A percentile compares a stretch with the other conserved stretches of the same genome.
phyloP scores from a whole-genome alignment of 2,888 invertebrate species.

The Ormia ochracea region DNA sequence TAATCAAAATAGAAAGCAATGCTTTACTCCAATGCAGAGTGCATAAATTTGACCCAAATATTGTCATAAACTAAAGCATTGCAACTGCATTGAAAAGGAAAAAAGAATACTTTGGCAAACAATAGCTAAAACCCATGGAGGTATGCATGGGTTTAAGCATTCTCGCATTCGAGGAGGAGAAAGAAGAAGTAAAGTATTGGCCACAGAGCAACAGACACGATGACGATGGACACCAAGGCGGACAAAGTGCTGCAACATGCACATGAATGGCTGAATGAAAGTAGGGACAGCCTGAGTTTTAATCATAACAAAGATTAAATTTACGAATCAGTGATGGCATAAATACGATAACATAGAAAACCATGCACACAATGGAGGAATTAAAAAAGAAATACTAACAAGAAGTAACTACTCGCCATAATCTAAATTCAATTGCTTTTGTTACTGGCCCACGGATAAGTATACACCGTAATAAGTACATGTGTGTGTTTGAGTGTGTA shows the following conservation, averaged over 20 bases:
- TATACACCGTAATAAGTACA: neutral
- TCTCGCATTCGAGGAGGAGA: neutral
- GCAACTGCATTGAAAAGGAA: slow-evolving; percentile 15
- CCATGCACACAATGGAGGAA: slow-evolving; percentile 36
- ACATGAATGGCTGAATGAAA: neutral
- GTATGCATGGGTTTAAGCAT: neutral
- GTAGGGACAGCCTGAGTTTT: neutral
- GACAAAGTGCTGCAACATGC: neutral
- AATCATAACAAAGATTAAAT: slow-evolving; percentile 25
- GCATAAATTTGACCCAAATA: slow-evolving; percentile 44
- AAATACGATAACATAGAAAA: slow-evolving; percentile 17
- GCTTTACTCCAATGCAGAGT: neutral
- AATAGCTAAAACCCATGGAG: neutral
- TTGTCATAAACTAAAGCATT: slow-evolving; percentile 15
- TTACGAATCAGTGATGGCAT: slow-evolving; percentile 38
- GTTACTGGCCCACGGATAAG: neutral
- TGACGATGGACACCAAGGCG: slow-evolving; percentile 33
- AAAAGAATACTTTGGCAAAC: slow-evolving; percentile 3
- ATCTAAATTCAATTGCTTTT: neutral
- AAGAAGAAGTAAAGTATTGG: slow-evolving; percentile 8
- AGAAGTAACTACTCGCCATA: neutral
- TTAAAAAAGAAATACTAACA: slow-evolving; percentile 13
- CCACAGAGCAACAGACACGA: slow-evolving; percentile 20
- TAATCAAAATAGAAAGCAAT: neutral
- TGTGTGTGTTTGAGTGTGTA: neutral